phyloP scores from a whole-genome alignment of 1,140 invertebrate genomes.

The Zaprionus africanus region DNA sequence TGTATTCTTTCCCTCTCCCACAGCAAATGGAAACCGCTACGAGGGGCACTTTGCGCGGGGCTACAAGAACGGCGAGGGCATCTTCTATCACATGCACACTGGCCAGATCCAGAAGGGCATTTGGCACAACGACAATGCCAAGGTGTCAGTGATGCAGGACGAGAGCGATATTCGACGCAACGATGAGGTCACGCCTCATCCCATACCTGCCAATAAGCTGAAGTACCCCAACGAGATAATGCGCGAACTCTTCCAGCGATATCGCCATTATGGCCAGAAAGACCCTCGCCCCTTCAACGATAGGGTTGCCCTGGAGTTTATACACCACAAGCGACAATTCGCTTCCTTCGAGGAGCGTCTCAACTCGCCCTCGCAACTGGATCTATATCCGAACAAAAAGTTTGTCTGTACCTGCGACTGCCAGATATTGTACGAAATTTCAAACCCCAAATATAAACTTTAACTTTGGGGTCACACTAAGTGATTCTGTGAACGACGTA shows the following conservation, averaged over 20 bases:
- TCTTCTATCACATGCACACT: conserved; percentile 86
- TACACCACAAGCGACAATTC: conserved; percentile 48
- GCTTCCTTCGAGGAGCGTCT: conserved; percentile 58
- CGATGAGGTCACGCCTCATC: conserved; percentile 53
- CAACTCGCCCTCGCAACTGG: conserved; percentile 29
- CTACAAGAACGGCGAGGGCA: conserved; percentile 86
- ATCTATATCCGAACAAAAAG: conserved; percentile 41
- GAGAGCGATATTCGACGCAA: conserved; percentile 45
- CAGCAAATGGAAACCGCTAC: conserved; percentile 87
- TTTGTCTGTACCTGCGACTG: conserved; percentile 60
- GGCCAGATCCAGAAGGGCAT: conserved; percentile 87
- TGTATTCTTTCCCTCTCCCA: neutral
- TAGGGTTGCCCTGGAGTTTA: conserved; percentile 55
- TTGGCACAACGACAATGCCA: conserved; percentile 85
- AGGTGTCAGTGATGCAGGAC: conserved; percentile 85
- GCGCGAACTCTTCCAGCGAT: conserved; percentile 61
- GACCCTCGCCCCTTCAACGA: conserved; percentile 60
- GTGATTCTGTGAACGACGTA: conserved; percentile 13
- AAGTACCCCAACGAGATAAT: conserved; percentile 73
- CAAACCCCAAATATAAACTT: neutral
- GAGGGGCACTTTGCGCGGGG: conserved; percentile 86
- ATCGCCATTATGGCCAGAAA: conserved; percentile 43
- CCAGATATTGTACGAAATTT: conserved; percentile 6
- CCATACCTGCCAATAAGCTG: conserved; percentile 59
- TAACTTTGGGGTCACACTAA: neutral